Base-by-base conservation (phyloP, 2,888 invertebrate species). In the Apoda limacodes region DNA sequence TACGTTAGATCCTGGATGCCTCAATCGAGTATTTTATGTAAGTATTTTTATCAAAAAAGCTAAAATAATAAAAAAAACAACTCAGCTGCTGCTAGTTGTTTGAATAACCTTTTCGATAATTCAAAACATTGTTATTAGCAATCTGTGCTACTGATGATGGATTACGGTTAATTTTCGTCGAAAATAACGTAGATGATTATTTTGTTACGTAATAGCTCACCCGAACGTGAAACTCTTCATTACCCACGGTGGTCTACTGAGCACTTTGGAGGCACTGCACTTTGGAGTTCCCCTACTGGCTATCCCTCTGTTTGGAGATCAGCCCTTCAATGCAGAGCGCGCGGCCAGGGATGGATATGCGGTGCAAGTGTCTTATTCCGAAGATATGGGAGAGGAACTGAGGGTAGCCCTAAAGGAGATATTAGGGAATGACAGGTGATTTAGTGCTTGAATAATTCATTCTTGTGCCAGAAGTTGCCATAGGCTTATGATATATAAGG, bases 1-100 rank as follows among this genome's bases (percentile, higher is more conserved):
- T 66, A 72, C 28, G 46, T 78, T 1, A 50, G 57, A 10, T 45
- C 67, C 1, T 84, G 83, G 83, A 49, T 82, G 45, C 83, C 83
- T 0, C 84, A 83, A 38, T 52, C 69, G 7, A 75, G 81, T 39
- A 57, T 83, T 23, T 49, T 84, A 3, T 74, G 83, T 82, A 37
- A 39, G n/a, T n/a, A n/a, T n/a, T n/a, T n/a, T n/a, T n/a, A n/a
- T n/a, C n/a, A n/a, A n/a, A n/a, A n/a, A n/a, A n/a, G n/a, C n/a
- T n/a, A n/a, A n/a, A n/a, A n/a, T n/a, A n/a, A n/a, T n/a, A n/a
- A n/a, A n/a, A n/a, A n/a, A n/a, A n/a, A n/a, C n/a, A n/a, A n/a
- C n/a, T n/a, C n/a, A n/a, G n/a, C n/a, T n/a, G n/a, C n/a, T n/a
- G n/a, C n/a, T n/a, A n/a, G n/a, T n/a, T n/a, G n/a, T n/a, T n/a